These are phyloP conservation scores for Buphagus erythrorhynchus DNA, from an alignment of 2,797 vertebrate genomes.

Conservation along the genomic window DNA sequence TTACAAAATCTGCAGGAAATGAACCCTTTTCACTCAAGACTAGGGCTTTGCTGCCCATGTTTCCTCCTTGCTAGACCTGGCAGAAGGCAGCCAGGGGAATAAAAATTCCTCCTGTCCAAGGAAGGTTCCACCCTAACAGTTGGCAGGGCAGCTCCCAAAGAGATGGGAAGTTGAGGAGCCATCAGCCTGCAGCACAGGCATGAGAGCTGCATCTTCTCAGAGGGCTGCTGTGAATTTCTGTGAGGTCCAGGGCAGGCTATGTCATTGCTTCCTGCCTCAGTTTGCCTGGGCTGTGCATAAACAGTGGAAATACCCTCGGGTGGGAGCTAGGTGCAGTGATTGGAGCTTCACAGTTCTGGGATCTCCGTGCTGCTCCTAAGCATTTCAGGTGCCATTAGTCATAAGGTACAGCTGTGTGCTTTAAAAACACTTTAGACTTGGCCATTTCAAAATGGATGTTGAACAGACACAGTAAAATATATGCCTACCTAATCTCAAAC, in stretches of 20 bases:
- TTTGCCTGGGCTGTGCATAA: background rate
- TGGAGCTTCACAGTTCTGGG: background rate
- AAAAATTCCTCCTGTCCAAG: background rate
- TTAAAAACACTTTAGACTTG: slow-evolving; percentile 11
- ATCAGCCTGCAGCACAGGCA: background rate
- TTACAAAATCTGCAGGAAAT: background rate
- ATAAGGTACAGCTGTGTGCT: background rate
- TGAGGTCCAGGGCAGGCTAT: background rate
- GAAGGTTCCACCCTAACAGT: background rate
- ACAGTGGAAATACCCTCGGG: background rate
- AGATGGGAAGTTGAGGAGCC: background rate
- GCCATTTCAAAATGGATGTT: background rate
- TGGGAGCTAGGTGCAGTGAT: background rate
- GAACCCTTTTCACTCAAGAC: background rate
- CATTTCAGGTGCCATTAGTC: background rate
- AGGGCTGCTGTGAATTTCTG: background rate
- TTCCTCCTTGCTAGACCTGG: background rate
- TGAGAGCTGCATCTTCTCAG: background rate
- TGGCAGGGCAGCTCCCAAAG: background rate
- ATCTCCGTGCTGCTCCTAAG: background rate
- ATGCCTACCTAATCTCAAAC: background rate
- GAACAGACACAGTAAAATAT: slow-evolving; percentile 12
- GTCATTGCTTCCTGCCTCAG: background rate
- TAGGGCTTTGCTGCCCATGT: rapidly evolving
- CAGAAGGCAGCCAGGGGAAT: background rate